phyloP scores from a whole-genome alignment of 2,888 invertebrate species.

The Heliconius ismenius region DNA sequence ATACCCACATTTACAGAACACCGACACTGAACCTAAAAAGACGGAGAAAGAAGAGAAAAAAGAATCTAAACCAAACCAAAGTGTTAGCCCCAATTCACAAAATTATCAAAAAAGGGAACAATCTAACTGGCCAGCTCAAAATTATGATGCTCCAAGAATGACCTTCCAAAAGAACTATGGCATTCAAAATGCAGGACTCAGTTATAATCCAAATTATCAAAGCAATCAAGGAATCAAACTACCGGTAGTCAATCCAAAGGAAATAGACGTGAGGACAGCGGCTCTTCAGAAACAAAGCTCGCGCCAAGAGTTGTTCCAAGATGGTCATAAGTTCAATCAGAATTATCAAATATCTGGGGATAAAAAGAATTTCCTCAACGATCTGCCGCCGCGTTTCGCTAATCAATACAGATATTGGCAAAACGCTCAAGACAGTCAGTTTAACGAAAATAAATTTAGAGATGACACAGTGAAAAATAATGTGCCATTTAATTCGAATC shows the following conservation, averaged over 20 bases:
- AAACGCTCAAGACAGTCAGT: slow-evolving; percentile 64
- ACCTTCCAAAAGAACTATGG: slow-evolving; percentile 69
- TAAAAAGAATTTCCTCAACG: slow-evolving; percentile 74
- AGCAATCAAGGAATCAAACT: slow-evolving; percentile 65
- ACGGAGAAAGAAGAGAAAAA: slow-evolving; percentile 67
- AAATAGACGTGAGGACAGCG: slow-evolving; percentile 77
- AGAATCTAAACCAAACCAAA: slow-evolving; percentile 58
- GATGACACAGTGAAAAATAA: slow-evolving; percentile 61
- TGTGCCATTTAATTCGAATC: slow-evolving; percentile 48
- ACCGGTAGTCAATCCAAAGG: slow-evolving; percentile 78
- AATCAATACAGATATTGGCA: slow-evolving; percentile 77
- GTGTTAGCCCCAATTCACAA: slow-evolving; percentile 54
- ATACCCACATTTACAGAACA: slow-evolving; percentile 76
- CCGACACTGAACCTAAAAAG: slow-evolving; percentile 67
- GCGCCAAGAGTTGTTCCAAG: slow-evolving; percentile 68
- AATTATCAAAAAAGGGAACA: slow-evolving; percentile 55
- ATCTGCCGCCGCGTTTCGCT: slow-evolving; percentile 74
- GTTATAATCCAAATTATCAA: slow-evolving; percentile 62
- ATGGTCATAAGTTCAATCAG: slow-evolving; percentile 66
- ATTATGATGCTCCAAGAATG: slow-evolving; percentile 57
- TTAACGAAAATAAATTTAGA: slow-evolving; percentile 68
- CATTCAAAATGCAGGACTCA: slow-evolving; percentile 59
- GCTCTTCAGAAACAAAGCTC: slow-evolving; percentile 76
- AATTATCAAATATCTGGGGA: slow-evolving; percentile 70
- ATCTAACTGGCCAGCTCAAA: slow-evolving; percentile 35